Base-by-base conservation (phyloP, 2,113 vertebrate species). In the Oreochromis niloticus region DNA sequence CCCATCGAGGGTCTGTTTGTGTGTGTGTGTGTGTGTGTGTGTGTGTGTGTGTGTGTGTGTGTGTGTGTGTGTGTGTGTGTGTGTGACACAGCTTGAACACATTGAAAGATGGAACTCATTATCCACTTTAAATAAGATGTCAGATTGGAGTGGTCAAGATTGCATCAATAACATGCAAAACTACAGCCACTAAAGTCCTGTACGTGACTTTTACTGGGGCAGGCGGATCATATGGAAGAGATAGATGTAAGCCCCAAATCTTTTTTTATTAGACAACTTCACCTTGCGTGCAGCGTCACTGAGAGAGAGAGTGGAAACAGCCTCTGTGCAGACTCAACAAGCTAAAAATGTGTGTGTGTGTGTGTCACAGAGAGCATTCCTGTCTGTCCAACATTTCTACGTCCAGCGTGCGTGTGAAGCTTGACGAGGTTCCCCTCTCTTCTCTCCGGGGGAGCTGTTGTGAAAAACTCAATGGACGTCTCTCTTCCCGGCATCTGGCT, bases 171-270 rank as follows among this genome's bases (percentile, higher is more conserved):
- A 91, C 39, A 91, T 24, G 75, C 80, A 78, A 79, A 91, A 89
- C 87, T 85, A 48, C 90, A 59, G 73, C 46, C 88, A 34, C 89
- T 89, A 22, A 80, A 93, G 88, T 87, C 83, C 6, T 24, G 30
- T 81, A 90, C 75, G 90, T 93, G 94, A 96, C 96, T 95, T 92
- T 89, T 87, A 91, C 92, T 84, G 87, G 87, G 54, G 73, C 90
- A 92, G 89, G 94, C 85, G 86, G 82, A 95, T 94, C 96, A 95
- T 93, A 94, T 96, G 95, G 94, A 95, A 96, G 87, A 95, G 93
- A 97, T 96, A 96, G 96, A 97, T 93, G 93, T 94, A 90, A 93
- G 91, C 34, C 78, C 57, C 57, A 75, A 87, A 91, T 93, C 86
- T 85, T 81, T 94, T 95, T 95, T 96, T 95, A 95, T 88, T 83